Evolutionary conservation across 2,797 vertebrate genomes (phyloP), one percentile per base, ranked within the genome.

Genomic region (Galago senegalensis): DNA sequence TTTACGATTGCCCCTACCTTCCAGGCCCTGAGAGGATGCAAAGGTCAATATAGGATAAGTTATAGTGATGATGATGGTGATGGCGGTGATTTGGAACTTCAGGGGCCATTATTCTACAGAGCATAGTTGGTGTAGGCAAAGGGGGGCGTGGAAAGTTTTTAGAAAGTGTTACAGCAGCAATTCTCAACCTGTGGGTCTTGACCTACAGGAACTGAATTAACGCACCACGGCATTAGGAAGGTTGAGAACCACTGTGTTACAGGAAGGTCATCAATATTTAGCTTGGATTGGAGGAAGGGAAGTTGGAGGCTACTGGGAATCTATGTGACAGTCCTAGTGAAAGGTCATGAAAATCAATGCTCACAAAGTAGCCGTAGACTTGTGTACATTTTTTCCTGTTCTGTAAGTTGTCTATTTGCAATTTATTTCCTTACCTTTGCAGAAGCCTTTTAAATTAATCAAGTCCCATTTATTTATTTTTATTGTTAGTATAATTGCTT

Each of bases 221-320:
- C 1, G 49, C 13, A 14, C 49, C 3, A 1, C 3, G 49, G 14
- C 49, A 14, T 53, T 53, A 53, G 49, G 49, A 53, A 53, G 14
- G 49, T 53, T 53, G 49, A 53, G 49, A 53, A 53, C 49, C 49
- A 53, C 49, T 53, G 7, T 29, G 70, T 72, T 89, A 14, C 1
- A 76, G 87, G 34, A 65, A 91, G 21, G 2, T 79, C 37, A 86
- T 73, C n/a, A 61, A 9, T 31, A n/a, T 79, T 72, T 43, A 60
- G 4, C 5, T 7, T 89, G 13, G 4, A 63, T 80, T 81, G 69
- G n/a, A 85, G 25, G 5, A 69, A 88, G 34, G 16, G 53, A 91
- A 73, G 5, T 63, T 89, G 37, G 77, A 93, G 56, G 13, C 37
- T 27, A 31, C n/a, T 89, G 37, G 25, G 23, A 53, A 93, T 75